Evolutionary conservation across 1,140 invertebrate genomes (phyloP).

Genomic region (Apis dorsata): DNA sequence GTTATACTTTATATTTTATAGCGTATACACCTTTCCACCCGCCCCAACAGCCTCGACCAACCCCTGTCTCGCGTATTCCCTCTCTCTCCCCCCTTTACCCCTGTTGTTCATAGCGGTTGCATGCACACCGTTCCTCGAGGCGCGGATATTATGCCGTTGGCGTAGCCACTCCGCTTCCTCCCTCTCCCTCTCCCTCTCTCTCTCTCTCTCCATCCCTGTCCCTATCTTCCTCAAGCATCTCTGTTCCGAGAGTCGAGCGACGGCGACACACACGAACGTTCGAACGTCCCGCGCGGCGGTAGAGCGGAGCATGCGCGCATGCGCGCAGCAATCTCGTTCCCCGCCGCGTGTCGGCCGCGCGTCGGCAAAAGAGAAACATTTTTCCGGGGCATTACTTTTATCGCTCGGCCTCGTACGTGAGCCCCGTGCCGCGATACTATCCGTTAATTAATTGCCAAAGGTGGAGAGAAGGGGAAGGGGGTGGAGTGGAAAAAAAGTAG

Average conservation of each 20-base stretch:
- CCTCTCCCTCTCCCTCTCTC: not conserved
- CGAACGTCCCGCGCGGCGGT: not conserved
- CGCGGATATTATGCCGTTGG: conserved; percentile 58
- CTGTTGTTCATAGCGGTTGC: conserved; percentile 33
- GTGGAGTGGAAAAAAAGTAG: conserved; percentile 5
- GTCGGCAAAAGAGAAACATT: conserved; percentile 56
- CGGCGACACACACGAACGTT: conserved; percentile 15
- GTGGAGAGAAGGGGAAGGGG: not conserved
- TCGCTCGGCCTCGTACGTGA: conserved; percentile 58
- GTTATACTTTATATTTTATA: conserved; percentile 69
- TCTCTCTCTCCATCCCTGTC: not conserved
- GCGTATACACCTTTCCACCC: conserved; percentile 51
- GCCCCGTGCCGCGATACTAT: conserved; percentile 54
- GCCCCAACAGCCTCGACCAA: not conserved
- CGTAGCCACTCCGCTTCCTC: conserved; percentile 43
- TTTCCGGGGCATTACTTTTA: conserved; percentile 67
- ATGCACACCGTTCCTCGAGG: conserved; percentile 53
- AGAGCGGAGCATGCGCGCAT: not conserved
- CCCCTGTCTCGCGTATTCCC: conserved; percentile 5
- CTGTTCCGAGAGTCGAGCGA: too few relatives aligned
- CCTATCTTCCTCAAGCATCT: not conserved
- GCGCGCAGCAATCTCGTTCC: not conserved
- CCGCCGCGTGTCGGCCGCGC: conserved; percentile 9
- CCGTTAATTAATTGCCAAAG: conserved; percentile 63
- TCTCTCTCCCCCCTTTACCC: not conserved